Evolutionary conservation across 2,888 invertebrate genomes (phyloP).

Genomic region (Epistrophe eligans): DNA sequence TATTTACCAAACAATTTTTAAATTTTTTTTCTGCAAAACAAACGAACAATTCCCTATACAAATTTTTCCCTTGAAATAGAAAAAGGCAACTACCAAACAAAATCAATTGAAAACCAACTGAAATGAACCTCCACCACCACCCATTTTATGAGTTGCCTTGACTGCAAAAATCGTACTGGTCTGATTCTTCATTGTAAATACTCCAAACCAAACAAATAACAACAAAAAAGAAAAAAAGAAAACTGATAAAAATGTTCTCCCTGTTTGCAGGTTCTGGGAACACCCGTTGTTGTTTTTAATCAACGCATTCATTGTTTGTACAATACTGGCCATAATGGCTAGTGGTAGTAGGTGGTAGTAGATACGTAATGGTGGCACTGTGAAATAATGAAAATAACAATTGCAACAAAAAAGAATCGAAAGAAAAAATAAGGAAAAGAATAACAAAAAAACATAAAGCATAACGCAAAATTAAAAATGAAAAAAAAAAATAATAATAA

Average conservation of each 20-base stretch:
- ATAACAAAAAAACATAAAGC: slow-evolving; percentile 34
- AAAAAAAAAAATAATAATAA: slow-evolving; percentile 27
- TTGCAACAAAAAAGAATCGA: slow-evolving; percentile 42
- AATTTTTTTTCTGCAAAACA: background rate
- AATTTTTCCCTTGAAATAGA: slow-evolving; percentile 26
- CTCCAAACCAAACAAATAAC: slow-evolving; percentile 22
- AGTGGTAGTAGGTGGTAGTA: background rate
- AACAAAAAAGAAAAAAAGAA: slow-evolving; percentile 20
- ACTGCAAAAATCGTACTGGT: slow-evolving; percentile 1
- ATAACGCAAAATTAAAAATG: slow-evolving; percentile 9
- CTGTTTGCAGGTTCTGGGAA: slow-evolving; percentile 54
- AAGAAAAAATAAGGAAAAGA: slow-evolving; percentile 32
- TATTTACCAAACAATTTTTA: too few relatives aligned
- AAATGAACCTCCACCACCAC: background rate
- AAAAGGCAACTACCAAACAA: slow-evolving; percentile 35
- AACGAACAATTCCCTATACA: slow-evolving; percentile 22
- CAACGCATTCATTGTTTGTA: slow-evolving; percentile 74
- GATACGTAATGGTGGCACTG: background rate
- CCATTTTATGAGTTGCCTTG: background rate
- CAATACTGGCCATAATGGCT: slow-evolving; percentile 32
- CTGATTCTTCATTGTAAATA: slow-evolving; percentile 41
- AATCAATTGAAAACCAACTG: slow-evolving; percentile 69
- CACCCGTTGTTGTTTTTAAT: slow-evolving; percentile 72
- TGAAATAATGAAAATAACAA: slow-evolving; percentile 65
- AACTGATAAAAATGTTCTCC: slow-evolving; percentile 43